Evolutionary conservation across 2,113 vertebrate species (phyloP), one percentile per base, ranked within the genome.

Genomic region (Crotophaga sulcirostris): DNA sequence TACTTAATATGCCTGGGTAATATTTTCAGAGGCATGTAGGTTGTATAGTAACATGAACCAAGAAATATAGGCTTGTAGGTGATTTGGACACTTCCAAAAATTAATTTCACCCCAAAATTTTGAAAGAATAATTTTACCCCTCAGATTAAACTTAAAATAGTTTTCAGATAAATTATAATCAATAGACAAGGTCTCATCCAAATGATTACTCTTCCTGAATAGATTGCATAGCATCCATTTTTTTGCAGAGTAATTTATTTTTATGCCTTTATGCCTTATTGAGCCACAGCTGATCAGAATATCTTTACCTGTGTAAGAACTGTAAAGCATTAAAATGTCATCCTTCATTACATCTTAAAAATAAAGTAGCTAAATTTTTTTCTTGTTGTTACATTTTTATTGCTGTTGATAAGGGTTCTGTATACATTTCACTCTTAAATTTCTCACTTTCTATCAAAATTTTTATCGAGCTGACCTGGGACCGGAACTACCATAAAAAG

Each of bases 301-400:
- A 74, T 63, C 55, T 83, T 92, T 51, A 95, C 76, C 51, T 80
- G 17, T 89, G 63, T 76, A 88, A 93, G 42, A 90, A 88, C 55
- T 55, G 24, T 42, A 90, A 94, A 86, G 11, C 20, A 59, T 56
- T 85, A 80, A 83, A 80, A 90, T 80, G 26, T 70, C 72, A 80
- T 25, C 19, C 26, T 77, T 93, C 78, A 23, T 86, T 70, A 40
- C 25, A 40, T 21, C 31, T 86, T 75, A 42, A 84, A 88, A 84
- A 74, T 29, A 80, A 3, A 74, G 8, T 59, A 85, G 23, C 14
- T 79, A 6, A 2, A 0, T 21, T 26, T 66, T 33, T 87, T 68
- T 26, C 0, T 54, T 40, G 0, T 63, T 74, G 7, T 13, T 70
- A 5, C 18, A 38, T n/a, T 78, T 80, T 87, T 59, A 3, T 58